These are phyloP conservation scores for Sitophilus oryzae DNA, from an alignment of 1,140 invertebrate species.

Conservation along the genomic window DNA sequence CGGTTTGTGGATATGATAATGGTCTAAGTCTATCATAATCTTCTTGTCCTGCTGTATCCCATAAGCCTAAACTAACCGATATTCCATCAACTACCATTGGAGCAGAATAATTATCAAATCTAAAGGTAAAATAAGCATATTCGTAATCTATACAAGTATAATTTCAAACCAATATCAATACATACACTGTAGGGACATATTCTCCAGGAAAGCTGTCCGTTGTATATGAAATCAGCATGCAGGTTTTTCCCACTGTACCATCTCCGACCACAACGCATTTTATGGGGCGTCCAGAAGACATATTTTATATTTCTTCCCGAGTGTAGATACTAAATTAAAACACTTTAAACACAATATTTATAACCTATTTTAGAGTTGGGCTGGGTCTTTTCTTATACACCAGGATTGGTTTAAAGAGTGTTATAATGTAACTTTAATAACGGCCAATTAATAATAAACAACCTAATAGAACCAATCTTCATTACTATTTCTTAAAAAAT, in stretches of 20 bases:
- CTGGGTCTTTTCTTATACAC: neutral
- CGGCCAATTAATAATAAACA: neutral
- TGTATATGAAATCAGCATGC: constrained; percentile 98
- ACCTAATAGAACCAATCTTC: neutral
- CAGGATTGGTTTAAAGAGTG: neutral
- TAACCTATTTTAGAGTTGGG: neutral
- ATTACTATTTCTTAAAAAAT: neutral
- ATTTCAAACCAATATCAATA: constrained; percentile 32
- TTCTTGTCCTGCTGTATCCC: constrained; percentile 96
- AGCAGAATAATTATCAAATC: constrained; percentile 96
- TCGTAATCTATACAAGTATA: neutral
- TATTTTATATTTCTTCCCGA: constrained; percentile 42
- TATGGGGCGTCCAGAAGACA: constrained; percentile 83
- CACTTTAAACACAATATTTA: neutral
- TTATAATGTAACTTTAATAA: neutral
- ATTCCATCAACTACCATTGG: constrained; percentile 97
- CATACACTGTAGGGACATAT: constrained; percentile 95
- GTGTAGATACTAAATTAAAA: neutral
- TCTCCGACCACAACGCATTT: constrained; percentile 94
- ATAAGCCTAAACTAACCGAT: constrained; percentile 89
- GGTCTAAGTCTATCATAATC: constrained; percentile 95
- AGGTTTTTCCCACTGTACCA: constrained; percentile 96
- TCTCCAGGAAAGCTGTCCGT: constrained; percentile 98
- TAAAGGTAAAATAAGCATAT: constrained; percentile 44
- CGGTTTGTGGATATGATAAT: constrained; percentile 91